These are phyloP conservation scores for Struthio camelus DNA, from an alignment of 2,113 vertebrate genomes.

Conservation along the genomic window DNA sequence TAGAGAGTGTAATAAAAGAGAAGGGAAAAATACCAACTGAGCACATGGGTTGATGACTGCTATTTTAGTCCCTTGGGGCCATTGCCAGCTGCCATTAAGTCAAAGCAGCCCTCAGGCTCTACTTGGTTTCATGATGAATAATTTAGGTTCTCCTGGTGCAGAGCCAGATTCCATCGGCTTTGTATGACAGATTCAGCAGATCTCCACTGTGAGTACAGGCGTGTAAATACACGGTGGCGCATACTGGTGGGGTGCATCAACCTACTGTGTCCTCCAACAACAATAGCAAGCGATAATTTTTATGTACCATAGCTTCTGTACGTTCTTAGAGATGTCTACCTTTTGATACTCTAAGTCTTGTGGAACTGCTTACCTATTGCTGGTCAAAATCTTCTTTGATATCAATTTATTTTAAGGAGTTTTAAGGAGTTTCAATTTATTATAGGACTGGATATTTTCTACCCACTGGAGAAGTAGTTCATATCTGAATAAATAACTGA, in stretches of 20 bases:
- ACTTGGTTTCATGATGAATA: slow-evolving; percentile 58
- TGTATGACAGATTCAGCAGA: background rate
- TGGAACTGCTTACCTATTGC: background rate
- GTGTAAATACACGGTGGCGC: background rate
- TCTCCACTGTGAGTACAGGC: background rate
- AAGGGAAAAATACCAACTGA: slow-evolving; percentile 1
- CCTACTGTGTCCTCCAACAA: background rate
- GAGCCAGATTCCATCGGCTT: slow-evolving; percentile 18
- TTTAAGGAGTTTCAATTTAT: too few relatives aligned
- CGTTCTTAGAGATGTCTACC: background rate
- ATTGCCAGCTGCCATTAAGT: slow-evolving; percentile 51
- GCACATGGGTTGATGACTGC: slow-evolving; percentile 31
- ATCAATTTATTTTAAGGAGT: slow-evolving; percentile 68
- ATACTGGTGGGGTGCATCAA: background rate
- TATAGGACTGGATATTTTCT: slow-evolving; percentile 66
- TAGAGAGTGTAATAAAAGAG: slow-evolving; percentile 21
- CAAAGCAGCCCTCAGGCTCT: slow-evolving; percentile 49
- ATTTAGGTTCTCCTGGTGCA: slow-evolving; percentile 43
- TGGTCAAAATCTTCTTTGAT: slow-evolving; percentile 45
- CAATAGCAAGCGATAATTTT: background rate
- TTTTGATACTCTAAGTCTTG: background rate
- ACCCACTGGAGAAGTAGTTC: slow-evolving; percentile 60
- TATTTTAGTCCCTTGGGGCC: slow-evolving; percentile 38
- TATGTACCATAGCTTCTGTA: background rate
- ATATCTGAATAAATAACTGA: slow-evolving; percentile 77